Evolutionary conservation across 2,113 vertebrate species (phyloP).

Genomic region (Heterochromis multidens): DNA sequence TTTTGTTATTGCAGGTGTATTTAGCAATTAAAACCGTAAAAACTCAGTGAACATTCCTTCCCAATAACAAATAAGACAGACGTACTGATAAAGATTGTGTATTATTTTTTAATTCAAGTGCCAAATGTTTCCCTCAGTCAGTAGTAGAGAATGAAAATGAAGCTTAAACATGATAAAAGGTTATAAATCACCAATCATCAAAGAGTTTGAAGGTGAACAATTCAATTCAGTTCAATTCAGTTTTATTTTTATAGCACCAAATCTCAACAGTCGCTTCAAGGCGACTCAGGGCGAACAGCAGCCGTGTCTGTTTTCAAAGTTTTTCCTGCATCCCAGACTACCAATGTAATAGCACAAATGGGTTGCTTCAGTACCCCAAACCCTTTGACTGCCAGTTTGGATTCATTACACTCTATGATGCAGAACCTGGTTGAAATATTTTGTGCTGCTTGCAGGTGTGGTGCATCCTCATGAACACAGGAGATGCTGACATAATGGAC

Average conservation of each 20-base stretch:
- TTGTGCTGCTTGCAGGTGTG: constrained; percentile 77
- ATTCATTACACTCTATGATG: rapidly evolving
- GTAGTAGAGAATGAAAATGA: background rate
- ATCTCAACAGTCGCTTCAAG: too few relatives aligned
- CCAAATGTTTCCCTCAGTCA: too few relatives aligned
- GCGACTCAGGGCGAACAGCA: too few relatives aligned
- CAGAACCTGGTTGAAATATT: background rate
- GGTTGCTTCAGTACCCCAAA: background rate
- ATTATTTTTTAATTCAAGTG: too few relatives aligned
- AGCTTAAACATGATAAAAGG: background rate
- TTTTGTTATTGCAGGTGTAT: too few relatives aligned
- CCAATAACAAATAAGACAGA: background rate
- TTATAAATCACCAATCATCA: background rate
- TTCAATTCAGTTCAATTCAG: too few relatives aligned
- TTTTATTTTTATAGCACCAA: too few relatives aligned
- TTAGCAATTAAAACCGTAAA: background rate
- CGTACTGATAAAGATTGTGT: too few relatives aligned
- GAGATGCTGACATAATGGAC: constrained; percentile 75
- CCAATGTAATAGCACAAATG: background rate
- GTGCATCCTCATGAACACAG: constrained; percentile 83
- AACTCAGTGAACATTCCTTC: background rate
- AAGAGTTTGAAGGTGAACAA: background rate
- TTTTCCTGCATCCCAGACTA: background rate
- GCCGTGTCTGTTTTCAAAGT: background rate
- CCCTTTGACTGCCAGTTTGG: background rate